These are phyloP conservation scores for Limnothrissa miodon DNA, from an alignment of 2,113 vertebrate species.

Conservation along the genomic window DNA sequence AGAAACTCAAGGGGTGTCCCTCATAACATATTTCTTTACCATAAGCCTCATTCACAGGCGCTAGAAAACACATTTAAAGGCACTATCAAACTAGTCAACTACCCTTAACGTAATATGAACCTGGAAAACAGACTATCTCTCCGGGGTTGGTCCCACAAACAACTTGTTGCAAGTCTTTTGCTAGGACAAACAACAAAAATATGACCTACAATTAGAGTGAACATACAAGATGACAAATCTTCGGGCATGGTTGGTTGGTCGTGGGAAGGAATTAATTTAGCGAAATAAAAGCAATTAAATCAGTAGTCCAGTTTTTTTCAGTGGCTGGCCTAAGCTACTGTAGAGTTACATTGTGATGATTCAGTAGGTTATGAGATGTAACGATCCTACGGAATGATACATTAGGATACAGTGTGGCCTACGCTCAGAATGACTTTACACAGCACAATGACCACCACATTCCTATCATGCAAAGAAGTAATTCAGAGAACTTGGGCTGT, in stretches of 20 bases:
- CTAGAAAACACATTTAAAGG: neutral
- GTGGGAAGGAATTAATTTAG: no score
- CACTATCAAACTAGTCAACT: neutral
- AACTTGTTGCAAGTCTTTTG: neutral
- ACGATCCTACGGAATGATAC: neutral
- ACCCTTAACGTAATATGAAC: no score
- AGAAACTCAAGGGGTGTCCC: neutral
- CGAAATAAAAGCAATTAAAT: no score
- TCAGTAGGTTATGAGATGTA: neutral
- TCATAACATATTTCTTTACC: neutral
- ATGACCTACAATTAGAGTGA: no score
- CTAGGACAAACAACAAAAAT: neutral
- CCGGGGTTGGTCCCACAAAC: no score
- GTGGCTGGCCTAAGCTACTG: no score
- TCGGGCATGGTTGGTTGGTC: no score
- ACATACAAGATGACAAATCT: no score
- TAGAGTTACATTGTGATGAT: no score
- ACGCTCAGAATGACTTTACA: neutral
- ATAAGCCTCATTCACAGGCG: neutral
- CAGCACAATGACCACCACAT: neutral
- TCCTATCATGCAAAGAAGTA: neutral
- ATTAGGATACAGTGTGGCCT: neutral
- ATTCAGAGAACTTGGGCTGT: neutral
- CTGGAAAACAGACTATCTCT: no score
- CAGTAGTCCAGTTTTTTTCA: no score